A percentile compares a stretch with the other conserved stretches of the same genome.
Conservation (phyloP, 1,140 invertebrate genomes). For the Drosophila pectinifera region DNA sequence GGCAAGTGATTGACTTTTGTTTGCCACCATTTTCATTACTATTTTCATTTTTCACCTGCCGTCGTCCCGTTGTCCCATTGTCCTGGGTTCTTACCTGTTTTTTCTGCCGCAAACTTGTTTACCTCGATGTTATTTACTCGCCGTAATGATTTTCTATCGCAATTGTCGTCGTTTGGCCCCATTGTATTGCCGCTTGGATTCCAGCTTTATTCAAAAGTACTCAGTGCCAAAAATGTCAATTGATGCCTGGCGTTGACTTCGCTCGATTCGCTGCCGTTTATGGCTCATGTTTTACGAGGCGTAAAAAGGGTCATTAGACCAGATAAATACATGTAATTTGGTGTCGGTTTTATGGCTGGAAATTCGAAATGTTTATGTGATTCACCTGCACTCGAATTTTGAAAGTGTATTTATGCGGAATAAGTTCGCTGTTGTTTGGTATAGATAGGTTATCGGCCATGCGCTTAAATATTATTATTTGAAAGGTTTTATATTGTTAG, state of each 20-base stretch:
- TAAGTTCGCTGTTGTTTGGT: background rate
- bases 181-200: constrained; percentile 24
- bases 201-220: constrained; percentile 48
- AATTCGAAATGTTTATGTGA: constrained; percentile 29
- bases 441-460: constrained; percentile 1
- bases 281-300: constrained; percentile 65
- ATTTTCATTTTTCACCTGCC: constrained; percentile 63
- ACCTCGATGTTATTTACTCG: constrained; percentile 55
- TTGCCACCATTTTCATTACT: constrained; percentile 71
- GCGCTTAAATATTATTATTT: background rate
- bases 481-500: background rate
- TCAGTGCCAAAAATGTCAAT: constrained; percentile 49
- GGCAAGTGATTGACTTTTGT: constrained; percentile 65
- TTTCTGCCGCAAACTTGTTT: constrained; percentile 55
- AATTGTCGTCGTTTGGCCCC: constrained; percentile 30
- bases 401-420: background rate
- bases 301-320: constrained; percentile 67
- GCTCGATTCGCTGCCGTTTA: constrained; percentile 43
- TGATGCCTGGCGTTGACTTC: constrained; percentile 33
- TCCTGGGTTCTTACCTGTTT: background rate
- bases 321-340: constrained; percentile 49
- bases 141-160: constrained; percentile 64
- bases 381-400: constrained; percentile 11
- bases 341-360: constrained; percentile 22
- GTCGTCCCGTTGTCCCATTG: constrained; percentile 19